These are phyloP conservation scores for Acanthisitta chloris DNA, from an alignment of 2,113 vertebrate genomes.

Conservation along the genomic window DNA sequence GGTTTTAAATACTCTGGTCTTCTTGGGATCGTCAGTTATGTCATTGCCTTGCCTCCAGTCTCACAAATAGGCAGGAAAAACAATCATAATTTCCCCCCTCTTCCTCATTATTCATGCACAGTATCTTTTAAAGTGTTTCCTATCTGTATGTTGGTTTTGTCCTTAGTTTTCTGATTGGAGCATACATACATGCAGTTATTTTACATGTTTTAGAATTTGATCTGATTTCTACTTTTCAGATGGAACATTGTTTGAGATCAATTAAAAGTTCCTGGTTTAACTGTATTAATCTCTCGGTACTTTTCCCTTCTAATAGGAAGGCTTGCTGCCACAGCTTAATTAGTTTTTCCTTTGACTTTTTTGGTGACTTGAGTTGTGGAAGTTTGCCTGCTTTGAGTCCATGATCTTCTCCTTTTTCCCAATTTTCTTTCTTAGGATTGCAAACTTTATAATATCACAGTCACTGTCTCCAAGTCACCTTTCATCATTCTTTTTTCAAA, in stretches of 20 bases:
- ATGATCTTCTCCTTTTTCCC: background rate
- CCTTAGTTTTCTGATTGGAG: background rate
- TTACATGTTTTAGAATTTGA: background rate
- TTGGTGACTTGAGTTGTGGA: background rate
- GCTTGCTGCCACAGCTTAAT: background rate
- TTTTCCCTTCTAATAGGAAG: background rate
- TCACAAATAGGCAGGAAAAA: background rate
- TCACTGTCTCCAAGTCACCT: background rate
- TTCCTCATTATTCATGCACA: background rate
- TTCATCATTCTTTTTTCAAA: background rate
- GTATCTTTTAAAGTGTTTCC: background rate
- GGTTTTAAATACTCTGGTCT: background rate
- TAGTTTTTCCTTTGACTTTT: background rate
- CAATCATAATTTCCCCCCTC: background rate
- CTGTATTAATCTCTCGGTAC: background rate
- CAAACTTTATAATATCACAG: background rate
- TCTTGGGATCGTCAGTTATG: background rate
- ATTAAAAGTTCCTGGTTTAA: background rate
- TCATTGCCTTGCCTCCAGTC: background rate
- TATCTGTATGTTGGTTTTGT: background rate
- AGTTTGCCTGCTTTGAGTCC: background rate
- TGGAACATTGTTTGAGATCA: background rate
- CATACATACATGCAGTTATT: background rate
- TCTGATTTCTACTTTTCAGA: background rate
- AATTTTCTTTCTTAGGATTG: background rate